These are phyloP conservation scores for Tympanuchus pallidicinctus DNA, from an alignment of 2,113 vertebrate species.

Conservation along the genomic window DNA sequence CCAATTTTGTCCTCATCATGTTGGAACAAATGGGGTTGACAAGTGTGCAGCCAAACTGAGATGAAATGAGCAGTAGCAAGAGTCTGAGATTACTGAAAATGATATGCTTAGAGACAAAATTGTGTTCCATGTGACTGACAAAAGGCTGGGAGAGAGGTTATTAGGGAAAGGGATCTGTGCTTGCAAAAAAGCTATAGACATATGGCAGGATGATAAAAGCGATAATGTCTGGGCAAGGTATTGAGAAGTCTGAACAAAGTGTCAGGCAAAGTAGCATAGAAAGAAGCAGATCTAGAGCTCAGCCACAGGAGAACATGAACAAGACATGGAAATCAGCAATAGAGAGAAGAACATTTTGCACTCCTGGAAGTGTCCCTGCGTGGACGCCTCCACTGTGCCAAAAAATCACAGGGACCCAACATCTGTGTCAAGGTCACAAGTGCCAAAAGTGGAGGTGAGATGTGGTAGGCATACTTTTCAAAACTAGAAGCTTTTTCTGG, in stretches of 20 bases:
- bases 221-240: not conserved
- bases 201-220: not conserved
- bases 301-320: not conserved
- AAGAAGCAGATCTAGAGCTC: not conserved
- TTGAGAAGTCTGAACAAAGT: not conserved
- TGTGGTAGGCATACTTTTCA: not conserved
- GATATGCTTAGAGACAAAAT: conserved; percentile 27
- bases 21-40: conserved; percentile 25
- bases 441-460: not conserved
- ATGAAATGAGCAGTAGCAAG: not conserved
- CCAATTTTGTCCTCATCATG: conserved; percentile 11
- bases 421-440: not conserved
- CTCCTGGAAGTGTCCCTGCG: not conserved
- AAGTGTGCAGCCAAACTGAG: not conserved
- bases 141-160: conserved; percentile 33
- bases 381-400: not conserved
- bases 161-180: not conserved
- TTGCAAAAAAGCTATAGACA: conserved; percentile 16
- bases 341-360: accelerated
- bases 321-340: not conserved
- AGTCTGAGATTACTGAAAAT: conserved; percentile 49
- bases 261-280: not conserved
- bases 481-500: not conserved
- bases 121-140: conserved; percentile 31
- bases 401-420: not conserved